Evolutionary conservation across 2,888 invertebrate genomes (phyloP).

Genomic region (Vandiemenella viatica): DNA sequence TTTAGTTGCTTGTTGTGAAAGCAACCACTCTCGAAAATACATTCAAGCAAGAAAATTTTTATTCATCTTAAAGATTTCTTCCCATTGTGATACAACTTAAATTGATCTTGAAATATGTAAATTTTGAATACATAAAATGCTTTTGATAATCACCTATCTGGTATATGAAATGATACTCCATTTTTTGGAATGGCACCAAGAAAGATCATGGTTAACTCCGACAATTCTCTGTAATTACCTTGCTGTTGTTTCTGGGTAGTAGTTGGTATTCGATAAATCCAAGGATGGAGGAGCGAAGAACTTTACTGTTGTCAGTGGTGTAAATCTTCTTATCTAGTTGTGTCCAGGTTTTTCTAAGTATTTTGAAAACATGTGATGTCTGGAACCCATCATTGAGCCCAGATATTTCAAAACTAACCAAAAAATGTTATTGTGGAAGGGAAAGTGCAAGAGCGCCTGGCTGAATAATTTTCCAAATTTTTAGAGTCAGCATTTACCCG

Average conservation of each 20-base stretch:
- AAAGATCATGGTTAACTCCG: slow-evolving; percentile 4
- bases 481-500: not conserved
- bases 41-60: slow-evolving; percentile 5
- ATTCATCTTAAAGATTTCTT: slow-evolving; percentile 3
- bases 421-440: slow-evolving; percentile 2
- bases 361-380: not conserved
- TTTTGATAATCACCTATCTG: slow-evolving; percentile 11
- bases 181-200: slow-evolving; percentile 1
- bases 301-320: slow-evolving; percentile 2
- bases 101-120: slow-evolving; percentile 10
- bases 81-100: slow-evolving; percentile 1
- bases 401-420: not conserved
- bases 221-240: slow-evolving; percentile 2
- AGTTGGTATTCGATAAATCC: slow-evolving; percentile 5
- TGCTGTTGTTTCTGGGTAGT: slow-evolving; percentile 2
- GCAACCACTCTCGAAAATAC: not conserved
- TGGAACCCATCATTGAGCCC: not conserved
- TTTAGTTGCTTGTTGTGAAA: not conserved
- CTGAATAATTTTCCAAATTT: slow-evolving; percentile 3
- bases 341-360: not conserved
- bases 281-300: not conserved
- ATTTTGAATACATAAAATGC: slow-evolving; percentile 12
- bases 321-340: not conserved
- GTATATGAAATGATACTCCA: slow-evolving; percentile 7
- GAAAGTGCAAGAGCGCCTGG: slow-evolving; percentile 2